These are phyloP conservation scores for Vidua chalybeata DNA, from an alignment of 2,113 vertebrate genomes.

Conservation along the genomic window DNA sequence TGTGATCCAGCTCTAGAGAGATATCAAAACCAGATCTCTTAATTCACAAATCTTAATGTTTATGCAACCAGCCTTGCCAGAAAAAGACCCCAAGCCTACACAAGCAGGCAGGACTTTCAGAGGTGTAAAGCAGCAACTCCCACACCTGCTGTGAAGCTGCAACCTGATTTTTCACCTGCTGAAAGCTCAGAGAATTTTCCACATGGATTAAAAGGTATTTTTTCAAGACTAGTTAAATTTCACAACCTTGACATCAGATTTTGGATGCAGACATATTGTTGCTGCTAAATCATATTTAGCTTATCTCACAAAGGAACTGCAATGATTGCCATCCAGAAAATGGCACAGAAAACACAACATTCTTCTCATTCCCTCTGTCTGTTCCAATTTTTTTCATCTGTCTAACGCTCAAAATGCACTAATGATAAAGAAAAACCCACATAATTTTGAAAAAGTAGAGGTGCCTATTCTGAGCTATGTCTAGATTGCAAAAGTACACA, in stretches of 20 bases:
- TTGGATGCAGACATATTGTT: not conserved
- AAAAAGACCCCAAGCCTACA: not conserved
- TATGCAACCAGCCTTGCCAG: not conserved
- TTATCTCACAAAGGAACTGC: not conserved
- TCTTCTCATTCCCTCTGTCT: not conserved
- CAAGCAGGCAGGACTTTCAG: not conserved
- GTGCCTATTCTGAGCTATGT: not conserved
- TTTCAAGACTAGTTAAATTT: not conserved
- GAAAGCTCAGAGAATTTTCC: not conserved
- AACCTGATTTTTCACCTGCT: not conserved
- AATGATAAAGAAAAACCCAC: not conserved
- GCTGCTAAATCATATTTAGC: not conserved
- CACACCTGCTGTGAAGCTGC: not conserved
- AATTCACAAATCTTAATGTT: not conserved
- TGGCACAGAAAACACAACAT: rapidly evolving
- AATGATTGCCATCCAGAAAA: not conserved
- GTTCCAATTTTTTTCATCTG: not conserved
- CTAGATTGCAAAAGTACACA: not conserved
- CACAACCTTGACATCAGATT: not conserved
- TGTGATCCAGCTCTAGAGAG: not conserved
- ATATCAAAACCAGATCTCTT: not conserved
- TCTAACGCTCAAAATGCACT: not conserved
- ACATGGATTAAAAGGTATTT: rapidly evolving
- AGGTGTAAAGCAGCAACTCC: not conserved
- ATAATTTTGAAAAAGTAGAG: not conserved